Percentiles rank a stretch among this genome's conserved stretches.
These are phyloP conservation scores for Sminthurinus aureus DNA, from an alignment of 2,888 invertebrate genomes.

Conservation along the genomic window DNA sequence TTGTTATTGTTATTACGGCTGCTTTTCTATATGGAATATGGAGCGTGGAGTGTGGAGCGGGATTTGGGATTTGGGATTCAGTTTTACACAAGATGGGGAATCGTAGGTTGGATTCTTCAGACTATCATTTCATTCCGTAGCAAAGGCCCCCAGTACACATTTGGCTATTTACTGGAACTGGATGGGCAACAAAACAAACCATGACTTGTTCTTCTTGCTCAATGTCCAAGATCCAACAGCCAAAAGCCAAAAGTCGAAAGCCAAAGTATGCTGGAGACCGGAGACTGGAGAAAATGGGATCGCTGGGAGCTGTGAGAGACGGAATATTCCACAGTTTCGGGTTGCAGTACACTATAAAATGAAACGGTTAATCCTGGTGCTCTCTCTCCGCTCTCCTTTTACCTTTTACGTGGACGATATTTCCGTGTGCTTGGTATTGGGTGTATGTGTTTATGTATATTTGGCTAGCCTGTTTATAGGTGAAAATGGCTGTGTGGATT, in stretches of 20 bases:
- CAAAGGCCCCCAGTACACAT: not conserved
- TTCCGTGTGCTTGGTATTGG: too few species aligned
- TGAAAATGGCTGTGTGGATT: too few species aligned
- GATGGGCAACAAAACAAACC: not conserved
- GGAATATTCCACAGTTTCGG: too few species aligned
- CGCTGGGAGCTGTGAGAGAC: too few species aligned
- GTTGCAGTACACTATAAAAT: slow-evolving; percentile 12
- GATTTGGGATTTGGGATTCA: too few species aligned
- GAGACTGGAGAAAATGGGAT: not conserved
- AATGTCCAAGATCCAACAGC: too few species aligned
- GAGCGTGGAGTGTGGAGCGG: not conserved
- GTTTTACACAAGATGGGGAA: not conserved
- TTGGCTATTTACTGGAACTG: not conserved
- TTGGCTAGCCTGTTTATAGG: too few species aligned
- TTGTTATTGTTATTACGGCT: not conserved
- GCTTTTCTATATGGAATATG: too few species aligned
- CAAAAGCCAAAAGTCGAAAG: too few species aligned
- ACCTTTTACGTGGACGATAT: not conserved
- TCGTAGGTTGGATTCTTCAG: not conserved
- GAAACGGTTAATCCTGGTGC: slow-evolving; percentile 13
- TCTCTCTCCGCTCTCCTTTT: not conserved
- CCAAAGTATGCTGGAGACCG: not conserved
- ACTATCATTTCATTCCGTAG: not conserved
- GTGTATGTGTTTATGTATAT: too few species aligned
- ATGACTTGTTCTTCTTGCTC: not conserved